These are phyloP conservation scores for Macroteleia sp. DNA, from an alignment of 2,888 invertebrate species.

Conservation along the genomic window DNA sequence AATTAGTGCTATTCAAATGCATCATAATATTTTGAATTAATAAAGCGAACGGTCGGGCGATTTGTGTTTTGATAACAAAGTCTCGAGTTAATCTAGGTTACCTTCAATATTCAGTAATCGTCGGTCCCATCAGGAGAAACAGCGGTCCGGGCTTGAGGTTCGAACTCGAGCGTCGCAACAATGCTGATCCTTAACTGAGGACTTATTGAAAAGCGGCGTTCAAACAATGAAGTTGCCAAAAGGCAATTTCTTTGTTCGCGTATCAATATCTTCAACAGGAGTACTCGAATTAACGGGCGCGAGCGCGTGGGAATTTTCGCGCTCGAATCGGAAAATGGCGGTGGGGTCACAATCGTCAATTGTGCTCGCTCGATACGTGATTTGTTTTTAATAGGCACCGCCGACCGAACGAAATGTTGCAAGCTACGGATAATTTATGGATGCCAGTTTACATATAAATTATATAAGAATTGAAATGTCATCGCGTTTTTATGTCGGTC, in stretches of 20 bases:
- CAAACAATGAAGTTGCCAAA: slow-evolving; percentile 63
- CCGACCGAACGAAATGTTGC: slow-evolving; percentile 56
- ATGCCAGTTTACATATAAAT: slow-evolving; percentile 48
- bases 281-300: slow-evolving; percentile 52
- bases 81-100: slow-evolving; percentile 49
- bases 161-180: slow-evolving; percentile 49
- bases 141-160: slow-evolving; percentile 30
- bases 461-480: slow-evolving; percentile 61
- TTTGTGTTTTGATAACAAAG: slow-evolving; percentile 32
- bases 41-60: slow-evolving; percentile 28
- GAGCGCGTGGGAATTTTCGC: slow-evolving; percentile 56
- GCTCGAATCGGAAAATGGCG: slow-evolving; percentile 49
- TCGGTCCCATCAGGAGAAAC: slow-evolving; percentile 53
- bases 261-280: slow-evolving; percentile 55
- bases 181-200: slow-evolving; percentile 62
- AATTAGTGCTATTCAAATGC: slow-evolving; percentile 28
- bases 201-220: slow-evolving; percentile 59
- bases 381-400: slow-evolving; percentile 46
- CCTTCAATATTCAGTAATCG: slow-evolving; percentile 54
- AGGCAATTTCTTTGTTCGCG: slow-evolving; percentile 63
- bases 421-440: slow-evolving; percentile 53
- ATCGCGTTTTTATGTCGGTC: slow-evolving; percentile 15
- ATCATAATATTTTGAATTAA: slow-evolving; percentile 31
- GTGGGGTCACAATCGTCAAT: slow-evolving; percentile 49
- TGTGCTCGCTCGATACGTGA: slow-evolving; percentile 59